Conservation (phyloP, 2,797 vertebrate species). For the Pantherophis vulpinus region DNA sequence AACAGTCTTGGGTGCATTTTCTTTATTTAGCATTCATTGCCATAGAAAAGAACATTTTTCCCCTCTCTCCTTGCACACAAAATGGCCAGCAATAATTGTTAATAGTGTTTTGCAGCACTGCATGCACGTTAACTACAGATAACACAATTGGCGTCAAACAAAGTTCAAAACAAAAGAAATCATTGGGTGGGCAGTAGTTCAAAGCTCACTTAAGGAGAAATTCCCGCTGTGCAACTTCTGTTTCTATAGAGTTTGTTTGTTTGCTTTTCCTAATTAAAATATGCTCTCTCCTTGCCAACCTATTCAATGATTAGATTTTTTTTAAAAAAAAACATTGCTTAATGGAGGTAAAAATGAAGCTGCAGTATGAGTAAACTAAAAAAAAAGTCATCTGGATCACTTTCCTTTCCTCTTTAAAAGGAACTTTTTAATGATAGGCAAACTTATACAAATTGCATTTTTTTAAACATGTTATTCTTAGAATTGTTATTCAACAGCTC, state of each 20-base stretch:
- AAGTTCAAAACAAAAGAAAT: neutral
- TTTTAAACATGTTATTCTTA: neutral
- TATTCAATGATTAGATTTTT: neutral
- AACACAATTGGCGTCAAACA: neutral
- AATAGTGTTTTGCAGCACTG: neutral
- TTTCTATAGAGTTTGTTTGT: neutral
- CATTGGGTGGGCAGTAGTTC: neutral
- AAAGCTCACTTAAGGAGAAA: neutral
- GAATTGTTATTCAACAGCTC: neutral
- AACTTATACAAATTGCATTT: neutral
- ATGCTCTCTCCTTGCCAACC: neutral
- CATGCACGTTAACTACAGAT: neutral
- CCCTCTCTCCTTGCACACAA: neutral
- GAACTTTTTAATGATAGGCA: neutral
- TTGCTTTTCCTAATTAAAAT: neutral
- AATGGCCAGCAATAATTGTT: neutral
- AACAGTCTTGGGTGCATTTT: constrained; percentile 27
- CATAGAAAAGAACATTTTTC: neutral
- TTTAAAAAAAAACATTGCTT: neutral
- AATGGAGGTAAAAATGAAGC: neutral
- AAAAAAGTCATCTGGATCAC: neutral
- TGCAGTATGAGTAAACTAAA: neutral
- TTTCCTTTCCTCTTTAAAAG: neutral
- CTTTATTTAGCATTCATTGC: constrained; percentile 33
- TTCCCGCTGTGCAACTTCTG: neutral